Conservation (phyloP, 2,113 vertebrate species). For the Agapornis roseicollis region DNA sequence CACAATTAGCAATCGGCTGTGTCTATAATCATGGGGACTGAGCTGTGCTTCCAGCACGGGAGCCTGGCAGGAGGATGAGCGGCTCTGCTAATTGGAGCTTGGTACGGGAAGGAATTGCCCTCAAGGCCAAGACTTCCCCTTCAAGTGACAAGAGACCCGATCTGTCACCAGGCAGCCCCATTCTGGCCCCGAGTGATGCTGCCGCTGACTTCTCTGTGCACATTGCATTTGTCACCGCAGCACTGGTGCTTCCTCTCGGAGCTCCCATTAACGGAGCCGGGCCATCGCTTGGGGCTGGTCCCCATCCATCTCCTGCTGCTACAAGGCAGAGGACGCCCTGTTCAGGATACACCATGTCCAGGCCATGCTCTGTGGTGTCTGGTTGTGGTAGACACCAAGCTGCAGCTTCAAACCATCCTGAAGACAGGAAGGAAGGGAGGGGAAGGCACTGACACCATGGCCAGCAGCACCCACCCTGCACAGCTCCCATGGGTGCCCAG, state of each 20-base stretch:
- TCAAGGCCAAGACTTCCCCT: background rate
- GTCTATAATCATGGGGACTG: background rate
- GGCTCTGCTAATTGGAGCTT: background rate
- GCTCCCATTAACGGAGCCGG: background rate
- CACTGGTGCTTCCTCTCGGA: background rate
- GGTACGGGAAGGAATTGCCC: background rate
- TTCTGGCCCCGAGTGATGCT: background rate
- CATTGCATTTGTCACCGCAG: background rate
- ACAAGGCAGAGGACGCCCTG: accelerated
- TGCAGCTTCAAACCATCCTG: background rate
- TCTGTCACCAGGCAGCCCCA: background rate
- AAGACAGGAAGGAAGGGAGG: background rate
- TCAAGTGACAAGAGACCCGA: background rate
- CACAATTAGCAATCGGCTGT: background rate
- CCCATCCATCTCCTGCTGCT: background rate
- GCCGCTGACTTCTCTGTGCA: background rate
- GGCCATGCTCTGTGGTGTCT: background rate
- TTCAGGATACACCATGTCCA: background rate
- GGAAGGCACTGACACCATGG: background rate
- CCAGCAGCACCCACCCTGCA: background rate
- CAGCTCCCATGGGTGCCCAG: background rate
- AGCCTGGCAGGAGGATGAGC: background rate
- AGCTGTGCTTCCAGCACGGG: background rate
- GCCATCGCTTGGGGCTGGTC: background rate
- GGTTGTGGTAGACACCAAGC: background rate